Conservation (phyloP, 2,113 vertebrate genomes). For the Seriola quinqueradiata region DNA sequence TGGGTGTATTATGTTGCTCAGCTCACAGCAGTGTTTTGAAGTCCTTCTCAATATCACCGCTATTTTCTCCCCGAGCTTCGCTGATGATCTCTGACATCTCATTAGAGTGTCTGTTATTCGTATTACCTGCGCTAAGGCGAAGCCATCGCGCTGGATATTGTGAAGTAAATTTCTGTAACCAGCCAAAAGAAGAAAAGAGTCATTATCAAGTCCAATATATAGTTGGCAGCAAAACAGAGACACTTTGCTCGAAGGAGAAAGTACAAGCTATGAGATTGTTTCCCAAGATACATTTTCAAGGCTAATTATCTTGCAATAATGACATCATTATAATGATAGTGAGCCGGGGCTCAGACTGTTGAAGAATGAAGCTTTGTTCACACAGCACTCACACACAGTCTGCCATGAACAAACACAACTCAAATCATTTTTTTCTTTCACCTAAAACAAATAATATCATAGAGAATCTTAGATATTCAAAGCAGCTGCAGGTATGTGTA, state of each 20-base stretch:
- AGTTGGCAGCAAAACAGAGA: constrained; percentile 62
- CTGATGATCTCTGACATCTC: constrained; percentile 68
- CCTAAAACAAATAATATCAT: neutral
- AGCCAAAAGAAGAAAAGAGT: constrained; percentile 59
- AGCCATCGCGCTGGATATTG: constrained; percentile 48
- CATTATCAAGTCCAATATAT: constrained; percentile 64
- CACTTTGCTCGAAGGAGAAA: constrained; percentile 60
- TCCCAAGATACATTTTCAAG: constrained; percentile 70
- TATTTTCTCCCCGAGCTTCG: constrained; percentile 19
- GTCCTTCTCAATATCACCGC: constrained; percentile 22
- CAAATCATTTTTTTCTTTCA: neutral
- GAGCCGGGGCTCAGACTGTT: constrained; percentile 47
- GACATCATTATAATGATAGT: constrained; percentile 64
- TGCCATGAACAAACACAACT: neutral
- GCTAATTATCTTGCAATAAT: constrained; percentile 76
- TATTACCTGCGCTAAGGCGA: constrained; percentile 41
- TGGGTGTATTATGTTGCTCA: constrained; percentile 46
- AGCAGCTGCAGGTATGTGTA: constrained; percentile 51
- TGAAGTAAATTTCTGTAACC: constrained; percentile 58
- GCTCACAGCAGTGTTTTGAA: constrained; percentile 31
- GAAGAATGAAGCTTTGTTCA: constrained; percentile 43
- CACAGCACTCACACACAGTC: neutral
- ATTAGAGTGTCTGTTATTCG: constrained; percentile 57
- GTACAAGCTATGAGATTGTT: constrained; percentile 59
- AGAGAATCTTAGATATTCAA: neutral